phyloP scores from a whole-genome alignment of 2,888 invertebrate genomes.

The Sinohyriopsis cumingii region DNA sequence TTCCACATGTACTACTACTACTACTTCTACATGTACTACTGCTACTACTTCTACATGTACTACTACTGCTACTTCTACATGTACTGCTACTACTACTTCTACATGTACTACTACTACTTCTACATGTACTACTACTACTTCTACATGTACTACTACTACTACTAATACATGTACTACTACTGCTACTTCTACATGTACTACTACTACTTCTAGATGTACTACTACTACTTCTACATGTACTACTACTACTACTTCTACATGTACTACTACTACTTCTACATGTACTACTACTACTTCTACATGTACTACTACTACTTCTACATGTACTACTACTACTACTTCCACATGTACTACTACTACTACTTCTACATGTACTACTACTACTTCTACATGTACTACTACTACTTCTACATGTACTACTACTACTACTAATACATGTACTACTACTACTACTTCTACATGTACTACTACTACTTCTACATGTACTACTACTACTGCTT shows the following conservation, averaged over 20 bases:
- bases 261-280: slow-evolving; percentile 3
- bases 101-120: slow-evolving; percentile 4
- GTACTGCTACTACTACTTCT: slow-evolving; percentile 5
- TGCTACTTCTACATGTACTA: slow-evolving; percentile 2
- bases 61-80: slow-evolving; percentile 6
- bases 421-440: slow-evolving; percentile 9
- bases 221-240: neutral
- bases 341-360: slow-evolving; percentile 8
- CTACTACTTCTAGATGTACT: slow-evolving; percentile 5
- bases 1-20: slow-evolving; percentile 1
- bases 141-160: slow-evolving; percentile 7
- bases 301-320: slow-evolving; percentile 5
- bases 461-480: slow-evolving; percentile 5
- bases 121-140: slow-evolving; percentile 6
- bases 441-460: slow-evolving; percentile 7
- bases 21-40: slow-evolving; percentile 1
- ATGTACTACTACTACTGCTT: slow-evolving; percentile 3
- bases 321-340: slow-evolving; percentile 5
- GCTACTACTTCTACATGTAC: slow-evolving; percentile 5
- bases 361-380: slow-evolving; percentile 4
- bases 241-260: slow-evolving; percentile 5
- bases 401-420: slow-evolving; percentile 5
- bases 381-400: slow-evolving; percentile 6
- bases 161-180: slow-evolving; percentile 9
- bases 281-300: slow-evolving; percentile 5